Conservation (phyloP, 2,888 invertebrate species). For the Sphaerophoria taeniata region DNA sequence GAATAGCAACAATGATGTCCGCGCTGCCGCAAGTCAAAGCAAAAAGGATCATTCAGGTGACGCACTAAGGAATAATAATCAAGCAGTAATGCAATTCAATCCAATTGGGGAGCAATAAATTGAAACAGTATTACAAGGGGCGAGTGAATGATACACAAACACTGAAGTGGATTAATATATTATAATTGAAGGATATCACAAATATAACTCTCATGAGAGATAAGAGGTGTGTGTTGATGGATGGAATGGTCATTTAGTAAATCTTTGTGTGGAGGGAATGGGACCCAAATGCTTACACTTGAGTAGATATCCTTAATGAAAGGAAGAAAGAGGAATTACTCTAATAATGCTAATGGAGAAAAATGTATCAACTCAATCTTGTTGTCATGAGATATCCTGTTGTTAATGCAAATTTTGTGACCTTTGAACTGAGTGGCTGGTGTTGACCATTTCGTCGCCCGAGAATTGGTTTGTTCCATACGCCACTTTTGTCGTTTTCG, state of each 20-base stretch:
- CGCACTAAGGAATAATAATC: slow-evolving; percentile 38
- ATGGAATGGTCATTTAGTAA: not conserved
- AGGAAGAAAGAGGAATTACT: not conserved
- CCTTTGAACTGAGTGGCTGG: not conserved
- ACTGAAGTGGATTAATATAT: slow-evolving; percentile 2
- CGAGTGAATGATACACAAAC: not conserved
- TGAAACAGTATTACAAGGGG: not conserved
- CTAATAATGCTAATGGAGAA: not conserved
- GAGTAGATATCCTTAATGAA: not conserved
- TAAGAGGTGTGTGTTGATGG: not conserved
- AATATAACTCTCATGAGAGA: not conserved
- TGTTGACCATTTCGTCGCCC: not conserved
- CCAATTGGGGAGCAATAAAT: slow-evolving; percentile 22
- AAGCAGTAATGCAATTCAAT: slow-evolving; percentile 9
- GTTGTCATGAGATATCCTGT: not conserved
- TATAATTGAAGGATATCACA: not conserved
- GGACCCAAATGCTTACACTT: too few species aligned
- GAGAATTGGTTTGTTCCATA: too few species aligned
- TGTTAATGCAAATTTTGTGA: not conserved
- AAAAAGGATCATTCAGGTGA: slow-evolving; percentile 41
- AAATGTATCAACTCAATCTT: slow-evolving; percentile 1
- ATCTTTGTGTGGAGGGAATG: too few species aligned
- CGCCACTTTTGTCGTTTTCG: too few species aligned
- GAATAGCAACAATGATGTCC: not conserved
- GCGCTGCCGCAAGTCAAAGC: not conserved